Conservation (phyloP, 2,797 vertebrate species). For the Heterohyrax brucei region DNA sequence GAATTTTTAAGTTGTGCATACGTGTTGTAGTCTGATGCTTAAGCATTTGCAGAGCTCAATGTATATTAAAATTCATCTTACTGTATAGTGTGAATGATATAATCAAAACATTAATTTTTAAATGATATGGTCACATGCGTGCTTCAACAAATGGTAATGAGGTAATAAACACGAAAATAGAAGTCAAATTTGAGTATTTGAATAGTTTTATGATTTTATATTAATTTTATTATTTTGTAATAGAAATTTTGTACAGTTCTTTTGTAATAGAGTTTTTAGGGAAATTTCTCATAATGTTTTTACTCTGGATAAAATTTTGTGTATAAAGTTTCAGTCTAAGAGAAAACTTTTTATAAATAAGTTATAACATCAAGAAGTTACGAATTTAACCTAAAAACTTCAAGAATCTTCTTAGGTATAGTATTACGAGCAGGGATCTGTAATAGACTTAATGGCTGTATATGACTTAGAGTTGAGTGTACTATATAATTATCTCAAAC, state of each 20-base stretch:
- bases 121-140: not conserved
- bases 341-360: conserved; percentile 52
- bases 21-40: not conserved
- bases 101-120: not conserved
- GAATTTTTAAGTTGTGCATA: not conserved
- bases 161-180: not conserved
- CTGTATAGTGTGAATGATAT: not conserved
- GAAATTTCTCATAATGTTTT: conserved; percentile 69
- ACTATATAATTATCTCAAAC: conserved; percentile 85
- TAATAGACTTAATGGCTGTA: conserved; percentile 75
- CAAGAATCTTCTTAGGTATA: conserved; percentile 71
- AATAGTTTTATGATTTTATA: not conserved
- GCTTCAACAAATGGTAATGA: not conserved
- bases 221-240: conserved; percentile 32
- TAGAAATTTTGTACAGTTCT: not conserved
- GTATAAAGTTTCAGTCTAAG: conserved; percentile 66
- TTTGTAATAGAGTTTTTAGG: conserved; percentile 38
- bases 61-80: conserved; percentile 39
- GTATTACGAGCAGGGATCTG: conserved; percentile 77
- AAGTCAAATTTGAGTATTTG: conserved; percentile 1
- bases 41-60: conserved; percentile 1
- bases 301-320: conserved; percentile 40
- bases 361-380: conserved; percentile 75
- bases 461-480: conserved; percentile 72
- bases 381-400: conserved; percentile 78